These are phyloP conservation scores for Cephalopachus bancanus DNA, from an alignment of 2,797 vertebrate genomes.

Conservation along the genomic window DNA sequence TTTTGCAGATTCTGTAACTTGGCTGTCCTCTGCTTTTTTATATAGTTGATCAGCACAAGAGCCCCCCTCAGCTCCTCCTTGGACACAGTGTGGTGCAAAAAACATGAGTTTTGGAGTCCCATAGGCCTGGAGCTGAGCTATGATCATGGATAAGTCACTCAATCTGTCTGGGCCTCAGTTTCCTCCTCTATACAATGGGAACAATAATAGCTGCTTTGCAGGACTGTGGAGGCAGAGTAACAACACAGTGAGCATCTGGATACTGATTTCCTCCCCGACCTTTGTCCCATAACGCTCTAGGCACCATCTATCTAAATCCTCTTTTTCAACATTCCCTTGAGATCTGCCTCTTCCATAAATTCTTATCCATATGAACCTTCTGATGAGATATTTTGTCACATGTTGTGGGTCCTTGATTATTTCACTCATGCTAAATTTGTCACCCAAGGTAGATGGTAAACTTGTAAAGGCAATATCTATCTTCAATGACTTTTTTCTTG, in stretches of 20 bases:
- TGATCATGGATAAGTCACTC: not conserved
- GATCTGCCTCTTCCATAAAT: not conserved
- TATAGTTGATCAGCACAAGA: not conserved
- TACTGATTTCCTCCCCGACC: not conserved
- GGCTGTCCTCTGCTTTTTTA: not conserved
- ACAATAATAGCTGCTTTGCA: not conserved
- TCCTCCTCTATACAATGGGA: not conserved
- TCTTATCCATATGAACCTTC: not conserved
- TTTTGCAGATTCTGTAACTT: not conserved
- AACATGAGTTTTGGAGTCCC: not conserved
- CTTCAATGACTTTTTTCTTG: not conserved
- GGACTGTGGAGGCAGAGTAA: fast-evolving
- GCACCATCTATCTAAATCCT: not conserved
- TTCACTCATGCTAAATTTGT: not conserved
- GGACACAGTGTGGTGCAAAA: not conserved
- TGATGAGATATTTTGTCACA: not conserved
- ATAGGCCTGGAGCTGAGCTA: not conserved
- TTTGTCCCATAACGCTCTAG: not conserved
- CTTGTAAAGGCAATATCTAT: not conserved
- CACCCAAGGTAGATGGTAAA: too few relatives aligned
- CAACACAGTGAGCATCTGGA: not conserved
- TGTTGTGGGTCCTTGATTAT: not conserved
- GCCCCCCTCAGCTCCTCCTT: not conserved
- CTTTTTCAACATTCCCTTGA: slow-evolving; percentile 37
- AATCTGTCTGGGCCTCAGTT: not conserved